Base-by-base conservation (phyloP, 2,888 invertebrate genomes). In the Odontomyia ornata region DNA sequence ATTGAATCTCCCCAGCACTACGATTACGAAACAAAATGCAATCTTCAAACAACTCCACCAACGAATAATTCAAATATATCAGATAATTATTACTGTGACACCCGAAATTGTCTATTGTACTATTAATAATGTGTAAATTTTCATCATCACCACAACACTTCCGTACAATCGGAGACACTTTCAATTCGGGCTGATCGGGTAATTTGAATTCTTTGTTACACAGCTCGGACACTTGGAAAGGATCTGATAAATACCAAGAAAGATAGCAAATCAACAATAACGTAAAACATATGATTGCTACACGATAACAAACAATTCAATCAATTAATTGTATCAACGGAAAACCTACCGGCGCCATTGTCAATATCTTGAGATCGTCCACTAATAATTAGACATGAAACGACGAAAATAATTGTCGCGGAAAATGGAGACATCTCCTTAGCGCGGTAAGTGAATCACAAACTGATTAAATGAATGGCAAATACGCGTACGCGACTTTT, bases 121-220 rank as follows among this genome's bases (percentile, higher is more conserved):
- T 57, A 36, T 73, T 73, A 13, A 36, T 7, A n/a, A 57, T 4
- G 13, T 23, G 57, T 36, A 73, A 57, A 57, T 57, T 73, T 30
- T 57, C 73, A 73, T 60, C 28, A 23, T 57, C 36, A 9, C 36
- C 23, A 36, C 73, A 73, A 57, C 73, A 73, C 36, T 73, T 73
- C 13, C 52, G 56, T 21, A 73, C 36, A 11, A 57, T 36, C 7
- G 73, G 57, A 13, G 21, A 57, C 18, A 18, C 15, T 18, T 15
- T 28, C 13, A 25, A 23, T 15, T 25, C 28, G 2, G 73, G 73
- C 18, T 73, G 73, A 36, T 57, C 57, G 9, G 73, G 15, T 21
- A n/a, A 57, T 60, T 60, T 73, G 21, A n/a, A 30, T 13, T 73
- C 30, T 36, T 25, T 11, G 15, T 36, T 60, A 25, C 73, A 73